Conservation (phyloP, 2,888 invertebrate species). For the Cephus runcator region DNA sequence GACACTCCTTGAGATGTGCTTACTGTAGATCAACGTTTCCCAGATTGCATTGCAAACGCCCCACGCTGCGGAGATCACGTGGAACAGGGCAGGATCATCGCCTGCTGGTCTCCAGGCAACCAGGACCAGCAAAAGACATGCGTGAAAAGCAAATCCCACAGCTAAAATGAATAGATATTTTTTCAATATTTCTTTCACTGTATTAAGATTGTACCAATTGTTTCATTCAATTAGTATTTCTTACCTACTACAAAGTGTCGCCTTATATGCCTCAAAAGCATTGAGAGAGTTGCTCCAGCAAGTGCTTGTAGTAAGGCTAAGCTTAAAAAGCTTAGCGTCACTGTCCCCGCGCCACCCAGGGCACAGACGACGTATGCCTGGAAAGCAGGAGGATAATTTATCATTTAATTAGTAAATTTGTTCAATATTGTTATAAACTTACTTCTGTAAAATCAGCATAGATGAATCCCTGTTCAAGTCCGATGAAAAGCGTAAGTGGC, state of each 20-base stretch:
- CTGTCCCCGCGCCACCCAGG: slow-evolving; percentile 76
- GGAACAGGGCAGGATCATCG: slow-evolving; percentile 84
- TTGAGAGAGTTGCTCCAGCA: slow-evolving; percentile 83
- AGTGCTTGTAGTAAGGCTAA: slow-evolving; percentile 80
- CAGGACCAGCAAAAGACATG: slow-evolving; percentile 80
- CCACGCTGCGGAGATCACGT: slow-evolving; percentile 87
- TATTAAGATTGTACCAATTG: background rate
- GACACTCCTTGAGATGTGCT: slow-evolving; percentile 22
- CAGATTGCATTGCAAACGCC: slow-evolving; percentile 88
- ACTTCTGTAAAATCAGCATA: slow-evolving; percentile 85
- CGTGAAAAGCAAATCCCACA: slow-evolving; percentile 84
- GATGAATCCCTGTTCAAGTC: slow-evolving; percentile 87
- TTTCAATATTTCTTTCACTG: background rate
- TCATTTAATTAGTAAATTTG: background rate
- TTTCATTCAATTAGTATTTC: background rate
- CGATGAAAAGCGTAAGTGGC: slow-evolving; percentile 83
- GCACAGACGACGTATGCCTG: slow-evolving; percentile 88
- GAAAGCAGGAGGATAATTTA: slow-evolving; percentile 33
- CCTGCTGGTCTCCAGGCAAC: slow-evolving; percentile 83
- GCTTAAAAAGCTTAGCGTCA: slow-evolving; percentile 79
- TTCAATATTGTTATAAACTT: slow-evolving; percentile 23
- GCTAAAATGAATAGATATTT: slow-evolving; percentile 64
- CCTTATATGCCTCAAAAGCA: slow-evolving; percentile 80
- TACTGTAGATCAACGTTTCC: slow-evolving; percentile 74
- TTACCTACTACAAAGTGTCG: slow-evolving; percentile 79